These are phyloP conservation scores for Acanthosepion lycidas DNA, from an alignment of 2,888 invertebrate species.

Conservation along the genomic window DNA sequence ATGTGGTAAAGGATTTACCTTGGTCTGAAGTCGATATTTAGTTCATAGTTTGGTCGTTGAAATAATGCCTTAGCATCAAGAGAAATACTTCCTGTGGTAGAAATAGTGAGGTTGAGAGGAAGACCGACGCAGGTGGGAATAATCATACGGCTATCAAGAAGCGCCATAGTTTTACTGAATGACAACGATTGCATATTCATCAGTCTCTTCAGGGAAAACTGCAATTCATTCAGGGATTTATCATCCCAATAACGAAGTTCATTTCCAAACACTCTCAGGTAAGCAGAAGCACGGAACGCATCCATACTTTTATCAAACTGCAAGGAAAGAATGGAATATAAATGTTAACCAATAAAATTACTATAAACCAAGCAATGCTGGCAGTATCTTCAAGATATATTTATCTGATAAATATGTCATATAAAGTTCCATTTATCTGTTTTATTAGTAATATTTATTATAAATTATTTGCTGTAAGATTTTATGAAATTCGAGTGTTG, in stretches of 20 bases:
- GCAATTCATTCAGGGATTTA: background rate
- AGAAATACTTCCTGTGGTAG: constrained; percentile 90
- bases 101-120: constrained; percentile 88
- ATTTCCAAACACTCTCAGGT: constrained; percentile 91
- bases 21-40: constrained; percentile 87
- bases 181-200: background rate
- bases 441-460: no score
- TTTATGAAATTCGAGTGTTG: no score
- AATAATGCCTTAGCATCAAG: constrained; percentile 83
- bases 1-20: constrained; percentile 77
- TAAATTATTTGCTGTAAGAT: no score
- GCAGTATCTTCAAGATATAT: no score
- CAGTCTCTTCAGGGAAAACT: background rate
- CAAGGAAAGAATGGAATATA: background rate
- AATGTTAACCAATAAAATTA: background rate
- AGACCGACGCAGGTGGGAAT: constrained; percentile 89
- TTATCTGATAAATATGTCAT: no score
- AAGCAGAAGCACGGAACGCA: constrained; percentile 77
- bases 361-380: no score
- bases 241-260: constrained; percentile 77
- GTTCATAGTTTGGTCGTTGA: constrained; percentile 78
- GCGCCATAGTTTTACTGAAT: constrained; percentile 82
- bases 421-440: no score
- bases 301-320: constrained; percentile 53
- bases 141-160: constrained; percentile 90